Percentiles rank a stretch among this genome's conserved stretches.
phyloP scores from a whole-genome alignment of 2,888 invertebrate genomes.

The Agrotis puta region DNA sequence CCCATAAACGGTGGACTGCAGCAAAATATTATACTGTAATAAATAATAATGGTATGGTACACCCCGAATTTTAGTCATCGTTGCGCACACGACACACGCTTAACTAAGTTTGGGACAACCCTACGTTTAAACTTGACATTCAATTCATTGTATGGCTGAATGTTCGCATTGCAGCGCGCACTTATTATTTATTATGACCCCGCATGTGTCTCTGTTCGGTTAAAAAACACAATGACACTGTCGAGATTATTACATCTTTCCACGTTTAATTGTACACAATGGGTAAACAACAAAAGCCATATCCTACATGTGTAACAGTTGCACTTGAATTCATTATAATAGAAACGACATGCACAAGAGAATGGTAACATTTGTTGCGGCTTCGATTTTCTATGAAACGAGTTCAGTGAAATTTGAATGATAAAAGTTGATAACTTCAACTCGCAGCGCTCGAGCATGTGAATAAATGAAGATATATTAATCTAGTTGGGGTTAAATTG shows the following conservation, averaged over 20 bases:
- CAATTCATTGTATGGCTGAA: constrained; percentile 82
- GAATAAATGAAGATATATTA: constrained; percentile 90
- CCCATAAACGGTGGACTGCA: constrained; percentile 87
- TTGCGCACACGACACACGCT: constrained; percentile 84
- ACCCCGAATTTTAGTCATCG: constrained; percentile 87
- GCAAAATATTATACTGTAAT: constrained; percentile 89
- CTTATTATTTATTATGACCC: constrained; percentile 87
- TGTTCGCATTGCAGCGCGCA: constrained; percentile 75
- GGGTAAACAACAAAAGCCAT: constrained; percentile 86
- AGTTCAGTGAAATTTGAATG: constrained; percentile 85
- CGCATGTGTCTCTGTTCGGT: constrained; percentile 85
- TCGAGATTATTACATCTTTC: constrained; percentile 90
- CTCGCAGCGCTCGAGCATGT: constrained; percentile 75
- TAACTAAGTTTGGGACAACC: constrained; percentile 85
- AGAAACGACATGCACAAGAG: constrained; percentile 67
- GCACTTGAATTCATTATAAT: constrained; percentile 83
- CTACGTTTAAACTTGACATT: constrained; percentile 88
- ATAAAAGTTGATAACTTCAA: constrained; percentile 83
- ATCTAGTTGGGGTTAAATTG: constrained; percentile 90
- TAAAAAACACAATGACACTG: constrained; percentile 88
- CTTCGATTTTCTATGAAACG: constrained; percentile 80
- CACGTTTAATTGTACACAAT: constrained; percentile 90
- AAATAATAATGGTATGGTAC: constrained; percentile 85
- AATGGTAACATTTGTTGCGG: constrained; percentile 83
- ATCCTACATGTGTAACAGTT: constrained; percentile 86